These are phyloP conservation scores for Cercocebus atys DNA, from an alignment of 2,113 vertebrate genomes.

Conservation along the genomic window DNA sequence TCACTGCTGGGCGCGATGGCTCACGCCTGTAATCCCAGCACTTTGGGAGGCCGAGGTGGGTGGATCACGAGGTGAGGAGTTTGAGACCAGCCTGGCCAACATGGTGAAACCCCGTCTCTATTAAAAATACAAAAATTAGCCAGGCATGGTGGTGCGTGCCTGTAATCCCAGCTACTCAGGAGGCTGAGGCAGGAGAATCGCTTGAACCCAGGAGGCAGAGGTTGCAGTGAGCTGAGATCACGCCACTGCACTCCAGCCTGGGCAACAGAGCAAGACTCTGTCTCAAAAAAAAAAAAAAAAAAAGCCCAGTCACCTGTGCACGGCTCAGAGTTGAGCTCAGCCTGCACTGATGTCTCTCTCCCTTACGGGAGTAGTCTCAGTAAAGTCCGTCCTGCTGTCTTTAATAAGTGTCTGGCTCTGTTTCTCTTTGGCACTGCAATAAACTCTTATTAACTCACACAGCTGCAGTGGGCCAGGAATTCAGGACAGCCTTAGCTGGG, in stretches of 20 bases:
- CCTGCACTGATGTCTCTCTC: neutral
- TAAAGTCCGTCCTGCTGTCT: neutral
- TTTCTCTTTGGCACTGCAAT: neutral
- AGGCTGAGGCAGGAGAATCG: neutral
- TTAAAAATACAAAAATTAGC: too few species aligned
- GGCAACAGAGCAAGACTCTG: neutral
- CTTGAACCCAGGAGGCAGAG: neutral
- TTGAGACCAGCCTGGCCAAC: too few species aligned
- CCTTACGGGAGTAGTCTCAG: neutral
- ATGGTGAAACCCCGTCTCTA: too few species aligned
- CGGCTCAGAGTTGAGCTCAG: neutral
- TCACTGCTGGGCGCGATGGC: too few species aligned
- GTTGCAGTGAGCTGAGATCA: neutral
- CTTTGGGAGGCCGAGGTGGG: too few species aligned
- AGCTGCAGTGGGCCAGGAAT: neutral
- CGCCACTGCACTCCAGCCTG: neutral
- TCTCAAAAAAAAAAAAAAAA: neutral
- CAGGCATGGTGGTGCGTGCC: accelerated
- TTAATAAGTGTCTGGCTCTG: neutral
- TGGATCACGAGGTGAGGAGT: too few species aligned
- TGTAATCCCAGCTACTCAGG: neutral
- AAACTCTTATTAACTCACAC: neutral
- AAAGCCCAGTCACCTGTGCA: neutral
- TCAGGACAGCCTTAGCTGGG: neutral
- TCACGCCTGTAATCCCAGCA: too few species aligned